A percentile compares a stretch with the other conserved stretches of the same genome.
phyloP scores from a whole-genome alignment of 2,113 vertebrate species.

The Hyperopisus bebe region DNA sequence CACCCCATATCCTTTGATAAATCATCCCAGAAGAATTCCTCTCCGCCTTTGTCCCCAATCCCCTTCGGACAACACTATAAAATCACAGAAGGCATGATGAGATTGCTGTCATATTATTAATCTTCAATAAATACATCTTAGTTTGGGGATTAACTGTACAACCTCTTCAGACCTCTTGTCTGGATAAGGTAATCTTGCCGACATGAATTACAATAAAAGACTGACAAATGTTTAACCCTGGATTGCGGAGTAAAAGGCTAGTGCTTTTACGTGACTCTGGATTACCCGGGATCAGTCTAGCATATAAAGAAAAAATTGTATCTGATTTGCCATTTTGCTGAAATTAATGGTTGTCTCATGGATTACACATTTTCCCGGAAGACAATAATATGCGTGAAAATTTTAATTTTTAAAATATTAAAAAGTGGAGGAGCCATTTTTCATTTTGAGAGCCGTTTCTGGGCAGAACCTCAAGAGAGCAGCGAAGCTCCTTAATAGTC shows the following conservation, averaged over 20 bases:
- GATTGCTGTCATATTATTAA: conserved; percentile 71
- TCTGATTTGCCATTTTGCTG: conserved; percentile 1
- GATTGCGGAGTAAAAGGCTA: conserved; percentile 37
- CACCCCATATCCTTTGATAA: conserved; percentile 10
- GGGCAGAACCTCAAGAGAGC: conserved; percentile 3
- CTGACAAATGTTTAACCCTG: conserved; percentile 43
- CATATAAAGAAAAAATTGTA: neutral
- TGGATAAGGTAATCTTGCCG: conserved; percentile 47
- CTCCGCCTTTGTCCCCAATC: conserved; percentile 25
- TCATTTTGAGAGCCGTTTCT: neutral
- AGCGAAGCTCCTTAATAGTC: conserved; percentile 8
- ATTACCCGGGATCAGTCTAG: conserved; percentile 32
- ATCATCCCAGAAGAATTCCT: conserved; percentile 8
- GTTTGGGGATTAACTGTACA: conserved; percentile 63
- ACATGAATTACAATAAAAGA: conserved; percentile 59
- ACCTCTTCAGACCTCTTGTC: conserved; percentile 52
- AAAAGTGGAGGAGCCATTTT: neutral
- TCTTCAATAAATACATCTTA: conserved; percentile 76
- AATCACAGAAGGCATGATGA: conserved; percentile 71
- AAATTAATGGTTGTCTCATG: conserved; percentile 5
- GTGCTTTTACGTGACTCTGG: conserved; percentile 16
- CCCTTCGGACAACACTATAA: conserved; percentile 59
- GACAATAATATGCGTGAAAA: conserved; percentile 3
- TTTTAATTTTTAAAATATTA: neutral
- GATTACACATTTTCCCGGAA: neutral